Percentiles rank a stretch among this genome's conserved stretches.
These are phyloP conservation scores for Elephas maximus DNA, from an alignment of 2,113 vertebrate genomes.

Conservation along the genomic window DNA sequence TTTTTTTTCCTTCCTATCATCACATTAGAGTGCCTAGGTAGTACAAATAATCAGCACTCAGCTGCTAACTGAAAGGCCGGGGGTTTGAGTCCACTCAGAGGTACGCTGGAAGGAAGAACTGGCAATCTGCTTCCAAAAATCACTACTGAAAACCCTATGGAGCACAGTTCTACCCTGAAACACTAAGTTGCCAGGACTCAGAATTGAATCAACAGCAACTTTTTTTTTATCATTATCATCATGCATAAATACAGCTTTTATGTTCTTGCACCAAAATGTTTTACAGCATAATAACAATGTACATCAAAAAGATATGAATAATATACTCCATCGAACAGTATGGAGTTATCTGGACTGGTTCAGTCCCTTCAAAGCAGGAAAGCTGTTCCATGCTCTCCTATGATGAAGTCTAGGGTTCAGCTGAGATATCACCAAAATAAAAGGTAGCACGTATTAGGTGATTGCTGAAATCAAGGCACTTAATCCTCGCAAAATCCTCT, in stretches of 20 bases:
- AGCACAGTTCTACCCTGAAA: background rate
- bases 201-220: background rate
- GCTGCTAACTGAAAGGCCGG: background rate
- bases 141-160: background rate
- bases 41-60: background rate
- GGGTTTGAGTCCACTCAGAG: background rate
- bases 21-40: background rate
- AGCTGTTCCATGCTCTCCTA: background rate
- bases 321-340: background rate
- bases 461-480: background rate
- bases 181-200: background rate
- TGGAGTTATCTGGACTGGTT: background rate
- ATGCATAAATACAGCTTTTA: background rate
- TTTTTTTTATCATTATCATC: background rate
- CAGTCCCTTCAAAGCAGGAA: background rate
- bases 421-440: background rate
- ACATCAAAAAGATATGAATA: background rate
- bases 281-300: background rate
- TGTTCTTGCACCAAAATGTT: background rate
- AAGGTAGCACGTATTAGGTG: background rate
- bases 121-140: background rate
- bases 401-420: background rate
- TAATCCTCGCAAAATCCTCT: background rate
- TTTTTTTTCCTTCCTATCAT: background rate
- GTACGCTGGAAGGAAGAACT: background rate